A percentile compares a stretch with the other conserved stretches of the same genome.
These are phyloP conservation scores for Chironex yamaguchii DNA, from an alignment of 30 jellyfish, hydroid and myxozoan genomes.

Conservation along the genomic window DNA sequence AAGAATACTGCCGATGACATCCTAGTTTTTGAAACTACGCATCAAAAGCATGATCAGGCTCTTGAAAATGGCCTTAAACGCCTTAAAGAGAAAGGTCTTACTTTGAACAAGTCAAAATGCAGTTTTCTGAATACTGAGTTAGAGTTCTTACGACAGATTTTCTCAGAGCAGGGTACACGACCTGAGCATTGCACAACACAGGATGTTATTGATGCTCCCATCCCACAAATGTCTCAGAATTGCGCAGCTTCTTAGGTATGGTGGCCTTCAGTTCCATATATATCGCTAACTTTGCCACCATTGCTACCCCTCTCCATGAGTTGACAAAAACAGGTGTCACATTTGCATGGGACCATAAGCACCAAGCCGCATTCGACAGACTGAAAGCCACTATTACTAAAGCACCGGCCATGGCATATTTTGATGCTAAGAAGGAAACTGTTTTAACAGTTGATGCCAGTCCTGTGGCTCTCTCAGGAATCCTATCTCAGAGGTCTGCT, in stretches of 20 bases:
- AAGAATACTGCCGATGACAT: slow-evolving; percentile 15
- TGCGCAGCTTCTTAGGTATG: slow-evolving; percentile 30
- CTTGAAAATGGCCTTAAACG: slow-evolving; percentile 30
- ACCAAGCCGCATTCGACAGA: background rate
- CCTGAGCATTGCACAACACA: slow-evolving; percentile 34
- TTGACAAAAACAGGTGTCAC: background rate
- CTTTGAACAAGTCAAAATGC: slow-evolving; percentile 47
- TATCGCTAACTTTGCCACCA: slow-evolving; percentile 58
- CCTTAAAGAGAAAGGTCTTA: slow-evolving; percentile 28
- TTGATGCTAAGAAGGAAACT: background rate
- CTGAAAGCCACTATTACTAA: background rate
- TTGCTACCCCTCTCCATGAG: slow-evolving; percentile 27
- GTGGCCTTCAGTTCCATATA: slow-evolving; percentile 6
- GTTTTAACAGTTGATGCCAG: slow-evolving; percentile 13
- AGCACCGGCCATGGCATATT: slow-evolving; percentile 4
- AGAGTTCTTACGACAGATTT: slow-evolving; percentile 5
- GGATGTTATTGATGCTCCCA: background rate
- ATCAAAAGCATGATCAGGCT: slow-evolving; percentile 30
- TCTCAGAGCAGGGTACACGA: slow-evolving; percentile 19
- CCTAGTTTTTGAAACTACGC: slow-evolving; percentile 8
- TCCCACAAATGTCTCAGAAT: slow-evolving; percentile 6
- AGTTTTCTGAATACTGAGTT: slow-evolving; percentile 15
- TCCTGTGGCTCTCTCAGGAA: too few species aligned
- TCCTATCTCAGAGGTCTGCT: too few species aligned
- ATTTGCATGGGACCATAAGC: background rate